A percentile compares a stretch with the other conserved stretches of the same genome.
Conservation (phyloP, 2,797 vertebrate species). For the Acestrorhynchus altus region DNA sequence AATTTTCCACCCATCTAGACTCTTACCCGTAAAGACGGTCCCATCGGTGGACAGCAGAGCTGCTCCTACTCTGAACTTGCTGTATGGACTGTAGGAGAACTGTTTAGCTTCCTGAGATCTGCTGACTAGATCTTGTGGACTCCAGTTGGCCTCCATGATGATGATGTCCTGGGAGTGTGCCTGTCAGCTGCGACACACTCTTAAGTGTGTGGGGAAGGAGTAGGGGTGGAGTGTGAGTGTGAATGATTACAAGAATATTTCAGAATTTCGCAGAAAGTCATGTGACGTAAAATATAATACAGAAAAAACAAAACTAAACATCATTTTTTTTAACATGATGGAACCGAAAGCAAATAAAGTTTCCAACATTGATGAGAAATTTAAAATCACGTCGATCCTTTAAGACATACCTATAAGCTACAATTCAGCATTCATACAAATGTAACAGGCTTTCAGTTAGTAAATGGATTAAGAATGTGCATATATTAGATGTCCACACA, state of each 20-base stretch:
- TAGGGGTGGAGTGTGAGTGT: background rate
- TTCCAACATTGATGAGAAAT: too few species aligned
- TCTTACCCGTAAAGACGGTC: slow-evolving; percentile 80
- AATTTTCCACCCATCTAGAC: too few species aligned
- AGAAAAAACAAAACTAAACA: too few species aligned
- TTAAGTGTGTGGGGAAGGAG: background rate
- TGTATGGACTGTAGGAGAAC: slow-evolving; percentile 84
- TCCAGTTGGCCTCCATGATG: background rate
- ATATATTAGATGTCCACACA: too few species aligned
- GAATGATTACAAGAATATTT: too few species aligned
- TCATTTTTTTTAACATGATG: too few species aligned
- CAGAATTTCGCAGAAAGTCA: background rate
- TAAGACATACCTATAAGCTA: too few species aligned
- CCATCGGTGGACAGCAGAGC: slow-evolving; percentile 78
- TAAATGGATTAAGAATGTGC: too few species aligned
- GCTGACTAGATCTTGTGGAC: slow-evolving; percentile 60
- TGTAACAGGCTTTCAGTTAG: too few species aligned
- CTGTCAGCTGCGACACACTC: background rate
- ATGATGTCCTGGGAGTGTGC: background rate
- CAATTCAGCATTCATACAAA: too few species aligned
- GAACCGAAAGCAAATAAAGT: too few species aligned
- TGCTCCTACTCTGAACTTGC: slow-evolving; percentile 83
- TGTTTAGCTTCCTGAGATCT: slow-evolving; percentile 74
- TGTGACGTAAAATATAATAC: background rate
- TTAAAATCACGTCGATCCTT: too few species aligned